Evolutionary conservation across 2,888 invertebrate genomes (phyloP).

Genomic region (Tachystola acroxantha): DNA sequence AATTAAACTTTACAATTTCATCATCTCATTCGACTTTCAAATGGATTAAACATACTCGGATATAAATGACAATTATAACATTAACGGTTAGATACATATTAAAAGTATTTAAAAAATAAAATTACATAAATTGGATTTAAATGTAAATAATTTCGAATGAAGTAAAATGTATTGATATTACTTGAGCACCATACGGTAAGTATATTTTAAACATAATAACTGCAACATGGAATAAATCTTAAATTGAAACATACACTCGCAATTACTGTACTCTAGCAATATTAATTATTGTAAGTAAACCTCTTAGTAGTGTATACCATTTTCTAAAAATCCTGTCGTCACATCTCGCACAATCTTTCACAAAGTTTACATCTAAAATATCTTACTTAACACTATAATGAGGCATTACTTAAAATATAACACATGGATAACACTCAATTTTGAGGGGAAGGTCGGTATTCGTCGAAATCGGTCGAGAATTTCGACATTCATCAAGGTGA

Average conservation of each 20-base stretch:
- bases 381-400: too few species aligned
- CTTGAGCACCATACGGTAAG: slow-evolving; percentile 46
- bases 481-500: too few species aligned
- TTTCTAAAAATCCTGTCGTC: slow-evolving; percentile 11
- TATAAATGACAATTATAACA: not conserved
- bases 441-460: too few species aligned
- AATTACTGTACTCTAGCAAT: slow-evolving; percentile 3
- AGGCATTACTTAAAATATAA: too few species aligned
- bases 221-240: slow-evolving; percentile 1
- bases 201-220: slow-evolving; percentile 6
- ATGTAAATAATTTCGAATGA: not conserved
- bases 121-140: not conserved
- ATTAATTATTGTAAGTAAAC: slow-evolving; percentile 8
- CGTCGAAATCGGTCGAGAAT: too few species aligned
- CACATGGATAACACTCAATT: too few species aligned
- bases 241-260: not conserved
- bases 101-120: too few species aligned
- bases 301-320: slow-evolving; percentile 11
- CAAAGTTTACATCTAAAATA: slow-evolving; percentile 8
- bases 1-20: slow-evolving; percentile 43
- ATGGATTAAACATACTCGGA: slow-evolving; percentile 14
- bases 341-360: slow-evolving; percentile 7
- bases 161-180: slow-evolving; percentile 30
- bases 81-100: slow-evolving; percentile 5
- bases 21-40: slow-evolving; percentile 29